These are phyloP conservation scores for Phaonia tiefii DNA, from an alignment of 2,888 invertebrate genomes.

Conservation along the genomic window DNA sequence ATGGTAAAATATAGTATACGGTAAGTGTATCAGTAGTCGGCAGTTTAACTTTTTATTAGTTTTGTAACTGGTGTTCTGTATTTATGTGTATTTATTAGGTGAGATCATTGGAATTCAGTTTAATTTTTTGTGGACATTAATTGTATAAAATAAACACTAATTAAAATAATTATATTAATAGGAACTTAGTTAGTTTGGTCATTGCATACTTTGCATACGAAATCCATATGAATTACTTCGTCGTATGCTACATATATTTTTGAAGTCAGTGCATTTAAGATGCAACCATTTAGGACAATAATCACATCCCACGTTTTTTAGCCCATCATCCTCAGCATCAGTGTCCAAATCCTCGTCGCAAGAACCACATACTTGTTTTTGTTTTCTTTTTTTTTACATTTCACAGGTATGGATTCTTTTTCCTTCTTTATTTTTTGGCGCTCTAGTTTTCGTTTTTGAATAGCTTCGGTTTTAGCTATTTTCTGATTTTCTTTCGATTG, in stretches of 20 bases:
- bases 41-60: too few relatives aligned
- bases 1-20: too few relatives aligned
- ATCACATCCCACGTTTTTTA: conserved; percentile 24
- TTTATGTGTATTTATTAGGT: too few relatives aligned
- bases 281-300: conserved; percentile 36
- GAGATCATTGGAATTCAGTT: too few relatives aligned
- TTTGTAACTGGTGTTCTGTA: too few relatives aligned
- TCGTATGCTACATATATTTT: conserved; percentile 9
- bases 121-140: too few relatives aligned
- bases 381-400: not conserved
- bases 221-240: not conserved
- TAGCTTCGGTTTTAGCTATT: conserved; percentile 24
- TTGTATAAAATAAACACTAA: too few relatives aligned
- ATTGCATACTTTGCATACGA: conserved; percentile 9
- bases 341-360: conserved; percentile 16
- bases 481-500: conserved; percentile 20
- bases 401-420: conserved; percentile 29
- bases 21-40: too few relatives aligned
- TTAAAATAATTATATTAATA: too few relatives aligned
- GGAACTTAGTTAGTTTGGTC: too few relatives aligned
- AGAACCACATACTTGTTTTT: conserved; percentile 6
- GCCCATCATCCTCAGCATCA: conserved; percentile 13
- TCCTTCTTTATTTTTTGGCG: conserved; percentile 15
- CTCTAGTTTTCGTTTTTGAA: conserved; percentile 30
- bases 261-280: conserved; percentile 33